A percentile compares a stretch with the other conserved stretches of the same genome.
Evolutionary conservation across 2,797 vertebrate genomes (phyloP).

Genomic region (Platalea minor): DNA sequence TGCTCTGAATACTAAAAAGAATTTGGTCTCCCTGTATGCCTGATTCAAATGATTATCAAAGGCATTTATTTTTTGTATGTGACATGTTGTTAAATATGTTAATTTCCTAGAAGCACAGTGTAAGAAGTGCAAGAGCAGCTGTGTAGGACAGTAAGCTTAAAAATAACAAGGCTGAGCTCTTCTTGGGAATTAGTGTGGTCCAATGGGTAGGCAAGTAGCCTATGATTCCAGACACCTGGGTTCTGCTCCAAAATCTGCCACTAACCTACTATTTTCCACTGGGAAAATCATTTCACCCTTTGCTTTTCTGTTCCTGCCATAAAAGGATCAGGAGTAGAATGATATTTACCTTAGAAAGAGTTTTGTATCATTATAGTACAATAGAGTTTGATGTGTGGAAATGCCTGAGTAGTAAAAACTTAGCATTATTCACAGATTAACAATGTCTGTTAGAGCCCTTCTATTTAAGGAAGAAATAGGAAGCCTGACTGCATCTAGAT

Average conservation of each 20-base stretch:
- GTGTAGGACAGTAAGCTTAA: constrained; percentile 46
- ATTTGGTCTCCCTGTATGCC: neutral
- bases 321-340: neutral
- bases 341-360: neutral
- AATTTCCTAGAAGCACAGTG: constrained; percentile 43
- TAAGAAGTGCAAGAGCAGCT: constrained; percentile 58
- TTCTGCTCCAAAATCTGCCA: neutral
- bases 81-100: constrained; percentile 55
- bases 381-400: neutral
- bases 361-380: neutral
- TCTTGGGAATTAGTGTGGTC: constrained; percentile 55
- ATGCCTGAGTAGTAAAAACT: neutral
- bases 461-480: neutral
- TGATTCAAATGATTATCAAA: constrained; percentile 26
- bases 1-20: constrained; percentile 39
- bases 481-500: neutral
- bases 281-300: neutral
- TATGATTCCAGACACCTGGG: constrained; percentile 15
- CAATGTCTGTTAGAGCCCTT: neutral
- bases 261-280: constrained; percentile 14
- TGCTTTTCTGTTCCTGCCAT: neutral
- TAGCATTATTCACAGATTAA: neutral
- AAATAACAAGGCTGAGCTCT: constrained; percentile 46
- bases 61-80: constrained; percentile 29
- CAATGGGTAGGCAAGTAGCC: constrained; percentile 48